A percentile compares a stretch with the other conserved stretches of the same genome.
phyloP scores from a whole-genome alignment of 2,888 invertebrate genomes.

The Caenorhabditis sp. region DNA sequence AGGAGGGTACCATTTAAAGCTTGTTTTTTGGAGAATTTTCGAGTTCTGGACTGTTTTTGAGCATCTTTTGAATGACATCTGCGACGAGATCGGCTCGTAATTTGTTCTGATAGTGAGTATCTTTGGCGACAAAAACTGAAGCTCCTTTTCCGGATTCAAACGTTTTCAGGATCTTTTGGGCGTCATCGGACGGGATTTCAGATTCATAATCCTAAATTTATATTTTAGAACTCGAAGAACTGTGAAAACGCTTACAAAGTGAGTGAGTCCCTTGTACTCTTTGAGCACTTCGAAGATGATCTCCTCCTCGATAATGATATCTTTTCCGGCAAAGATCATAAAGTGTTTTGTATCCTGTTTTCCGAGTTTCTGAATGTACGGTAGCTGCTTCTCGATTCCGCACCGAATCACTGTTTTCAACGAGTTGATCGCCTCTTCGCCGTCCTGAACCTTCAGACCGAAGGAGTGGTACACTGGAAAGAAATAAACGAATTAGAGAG shows the following conservation, averaged over 20 bases:
- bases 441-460: slow-evolving; percentile 51
- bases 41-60: slow-evolving; percentile 59
- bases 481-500: not conserved
- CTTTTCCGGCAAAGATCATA: slow-evolving; percentile 62
- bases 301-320: slow-evolving; percentile 63
- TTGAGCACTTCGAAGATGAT: slow-evolving; percentile 58
- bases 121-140: slow-evolving; percentile 58
- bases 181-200: slow-evolving; percentile 15
- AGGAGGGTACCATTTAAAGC: slow-evolving; percentile 1
- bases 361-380: slow-evolving; percentile 59
- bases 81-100: slow-evolving; percentile 62
- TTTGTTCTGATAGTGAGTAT: slow-evolving; percentile 69
- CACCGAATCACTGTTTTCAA: slow-evolving; percentile 50
- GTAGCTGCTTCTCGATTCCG: slow-evolving; percentile 48
- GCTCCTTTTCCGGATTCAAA: slow-evolving; percentile 48
- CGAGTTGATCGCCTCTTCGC: slow-evolving; percentile 58
- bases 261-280: slow-evolving; percentile 44
- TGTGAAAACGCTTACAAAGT: slow-evolving; percentile 32
- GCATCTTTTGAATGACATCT: slow-evolving; percentile 48
- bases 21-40: slow-evolving; percentile 2
- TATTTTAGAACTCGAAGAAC: not conserved
- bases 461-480: slow-evolving; percentile 41
- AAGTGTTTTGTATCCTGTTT: slow-evolving; percentile 50
- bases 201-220: slow-evolving; percentile 28
- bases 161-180: slow-evolving; percentile 35